phyloP scores from a whole-genome alignment of 2,113 vertebrate species.

The Ornithorhynchus anatinus region DNA sequence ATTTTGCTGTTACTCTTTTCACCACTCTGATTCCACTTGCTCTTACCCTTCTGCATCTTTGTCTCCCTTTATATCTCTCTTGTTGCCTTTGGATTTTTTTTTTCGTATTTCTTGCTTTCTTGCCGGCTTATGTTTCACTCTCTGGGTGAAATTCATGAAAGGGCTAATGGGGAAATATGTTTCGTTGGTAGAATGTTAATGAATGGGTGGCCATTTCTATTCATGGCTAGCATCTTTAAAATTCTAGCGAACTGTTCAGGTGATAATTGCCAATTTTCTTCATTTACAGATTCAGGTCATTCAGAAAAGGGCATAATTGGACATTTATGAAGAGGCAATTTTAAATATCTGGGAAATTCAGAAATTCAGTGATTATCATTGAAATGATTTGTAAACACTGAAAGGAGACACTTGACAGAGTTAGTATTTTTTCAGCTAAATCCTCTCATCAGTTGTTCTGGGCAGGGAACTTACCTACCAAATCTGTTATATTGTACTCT shows the following conservation, averaged over 20 bases:
- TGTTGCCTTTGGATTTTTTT: background rate
- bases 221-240: constrained; percentile 7
- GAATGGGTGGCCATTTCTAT: background rate
- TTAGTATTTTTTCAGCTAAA: background rate
- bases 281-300: background rate
- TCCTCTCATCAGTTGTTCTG: background rate
- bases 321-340: background rate
- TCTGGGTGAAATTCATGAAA: constrained; percentile 7
- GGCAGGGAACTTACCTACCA: background rate
- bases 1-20: background rate
- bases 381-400: constrained; percentile 24
- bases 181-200: constrained; percentile 32
- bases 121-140: constrained; percentile 19
- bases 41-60: background rate
- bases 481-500: background rate
- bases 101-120: background rate
- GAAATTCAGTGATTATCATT: constrained; percentile 20
- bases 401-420: constrained; percentile 3
- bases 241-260: background rate
- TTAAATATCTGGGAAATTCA: background rate
- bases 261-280: constrained; percentile 14
- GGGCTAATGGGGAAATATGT: background rate
- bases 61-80: background rate
- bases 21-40: background rate
- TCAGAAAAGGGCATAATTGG: background rate